Conservation (phyloP, 2,797 vertebrate species). For the Sciaenops ocellatus region DNA sequence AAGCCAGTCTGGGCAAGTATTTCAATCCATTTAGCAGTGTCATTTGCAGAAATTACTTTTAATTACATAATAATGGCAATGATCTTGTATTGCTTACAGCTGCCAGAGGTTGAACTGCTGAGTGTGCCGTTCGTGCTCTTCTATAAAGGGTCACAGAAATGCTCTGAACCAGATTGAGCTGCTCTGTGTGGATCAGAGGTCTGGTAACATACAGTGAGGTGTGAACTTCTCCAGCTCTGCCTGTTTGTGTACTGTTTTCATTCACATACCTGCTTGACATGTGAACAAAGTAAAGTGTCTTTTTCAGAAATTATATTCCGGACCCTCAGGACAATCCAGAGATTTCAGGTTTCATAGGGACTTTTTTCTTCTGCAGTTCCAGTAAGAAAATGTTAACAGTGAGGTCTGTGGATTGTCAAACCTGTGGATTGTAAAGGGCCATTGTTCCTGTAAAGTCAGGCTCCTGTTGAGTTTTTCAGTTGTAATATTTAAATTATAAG, state of each 20-base stretch:
- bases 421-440: not conserved
- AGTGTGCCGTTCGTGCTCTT: slow-evolving; percentile 47
- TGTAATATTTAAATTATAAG: slow-evolving; percentile 10
- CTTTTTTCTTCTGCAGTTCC: not conserved
- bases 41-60: slow-evolving; percentile 82
- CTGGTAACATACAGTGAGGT: slow-evolving; percentile 40
- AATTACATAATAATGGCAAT: slow-evolving; percentile 84
- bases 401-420: not conserved
- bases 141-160: slow-evolving; percentile 53
- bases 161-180: slow-evolving; percentile 57
- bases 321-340: too few species aligned
- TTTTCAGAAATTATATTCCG: too few species aligned
- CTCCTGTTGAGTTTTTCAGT: slow-evolving; percentile 9
- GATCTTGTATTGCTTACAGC: slow-evolving; percentile 77
- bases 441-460: slow-evolving; percentile 6
- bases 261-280: slow-evolving; percentile 21
- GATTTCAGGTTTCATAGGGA: not conserved
- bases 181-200: slow-evolving; percentile 53
- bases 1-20: slow-evolving; percentile 63
- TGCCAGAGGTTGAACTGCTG: slow-evolving; percentile 60
- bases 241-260: slow-evolving; percentile 32
- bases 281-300: not conserved
- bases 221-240: slow-evolving; percentile 40
- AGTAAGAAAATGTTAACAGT: slow-evolving; percentile 14
- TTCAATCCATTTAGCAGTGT: slow-evolving; percentile 77